Base-by-base conservation (phyloP, 1,140 invertebrate species). In the Homalodisca vitripennis region DNA sequence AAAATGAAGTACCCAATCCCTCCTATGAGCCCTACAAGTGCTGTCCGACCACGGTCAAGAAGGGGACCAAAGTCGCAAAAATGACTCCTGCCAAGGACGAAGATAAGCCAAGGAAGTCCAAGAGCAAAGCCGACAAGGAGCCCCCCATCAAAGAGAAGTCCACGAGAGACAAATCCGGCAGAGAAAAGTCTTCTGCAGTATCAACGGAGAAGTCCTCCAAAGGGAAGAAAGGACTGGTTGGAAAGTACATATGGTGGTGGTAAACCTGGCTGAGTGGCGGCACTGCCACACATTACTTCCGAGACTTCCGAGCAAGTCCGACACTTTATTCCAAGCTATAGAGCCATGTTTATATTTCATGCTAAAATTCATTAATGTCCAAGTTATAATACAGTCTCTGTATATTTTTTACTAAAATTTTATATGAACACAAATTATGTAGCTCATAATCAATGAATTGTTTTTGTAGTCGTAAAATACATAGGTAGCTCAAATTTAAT, bases 11-110 rank as follows among this genome's bases (percentile, higher is more conserved):
- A 79, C 89, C 89, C 80, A 87, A 86, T 82, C 86, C 88, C 82
- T 87, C 87, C 79, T 92, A 91, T 84, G 89, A 91, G 87, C 89
- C 91, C 76, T 94, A 92, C 86, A 90, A 92, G 84, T 93, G 91
- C 87, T 94, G 91, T 86, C 92, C 90, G 79, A 89, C 89, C 81
- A 91, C 91, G 86, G 85, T 88, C 80, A 85, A 86, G 75, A 86
- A 84, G 75, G 82, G 83, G 68, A 88, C 86, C 75, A 90, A 89
- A 84, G 82, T 89, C 76, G 85, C 88, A 76, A 73, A 72, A 60
- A 48, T 67, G 27, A 62, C 51, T 27, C 69, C 62, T n/a, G 48
- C 62, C 13, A 68, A 64, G n/a, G 57, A 51, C 13, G 60, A 66
- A 2, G 48, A 47, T 13, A 73, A 72, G 27, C n/a, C 47, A 2